phyloP scores from a whole-genome alignment of 2,797 vertebrate genomes.

The Okamejei kenojei region DNA sequence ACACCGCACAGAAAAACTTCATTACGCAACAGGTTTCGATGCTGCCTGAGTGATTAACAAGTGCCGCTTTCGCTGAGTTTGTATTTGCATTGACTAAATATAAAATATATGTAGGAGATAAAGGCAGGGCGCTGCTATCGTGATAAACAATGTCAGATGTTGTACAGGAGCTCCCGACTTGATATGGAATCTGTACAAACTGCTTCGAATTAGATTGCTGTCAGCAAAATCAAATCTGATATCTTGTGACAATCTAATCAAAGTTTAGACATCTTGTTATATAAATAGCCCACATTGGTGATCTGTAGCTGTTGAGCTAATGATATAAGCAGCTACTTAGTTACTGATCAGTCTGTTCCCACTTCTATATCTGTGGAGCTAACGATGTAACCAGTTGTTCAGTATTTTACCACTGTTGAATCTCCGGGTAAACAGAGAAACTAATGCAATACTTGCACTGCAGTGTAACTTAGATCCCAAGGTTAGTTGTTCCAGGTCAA shows the following conservation, averaged over 20 bases:
- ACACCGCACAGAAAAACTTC: background rate
- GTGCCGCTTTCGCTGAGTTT: background rate
- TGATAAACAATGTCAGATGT: background rate
- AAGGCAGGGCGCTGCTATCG: background rate
- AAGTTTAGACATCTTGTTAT: no score
- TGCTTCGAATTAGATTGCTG: background rate
- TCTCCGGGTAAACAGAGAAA: background rate
- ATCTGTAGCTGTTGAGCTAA: background rate
- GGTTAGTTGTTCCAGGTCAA: background rate
- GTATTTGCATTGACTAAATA: background rate
- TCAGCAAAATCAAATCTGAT: conserved; percentile 1
- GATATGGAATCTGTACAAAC: conserved; percentile 6
- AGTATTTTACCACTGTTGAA: background rate
- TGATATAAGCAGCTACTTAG: no score
- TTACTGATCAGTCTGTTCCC: no score
- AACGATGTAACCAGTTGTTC: no score
- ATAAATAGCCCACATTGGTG: background rate
- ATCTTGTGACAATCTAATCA: background rate
- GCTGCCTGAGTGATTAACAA: background rate
- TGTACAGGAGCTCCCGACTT: background rate
- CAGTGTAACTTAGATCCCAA: background rate
- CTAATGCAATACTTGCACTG: background rate
- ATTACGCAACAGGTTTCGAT: conserved; percentile 12
- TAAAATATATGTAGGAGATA: conserved; percentile 16
- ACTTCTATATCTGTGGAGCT: no score